A percentile compares a stretch with the other conserved stretches of the same genome.
These are phyloP conservation scores for Otis tarda DNA, from an alignment of 2,113 vertebrate genomes.

Conservation along the genomic window DNA sequence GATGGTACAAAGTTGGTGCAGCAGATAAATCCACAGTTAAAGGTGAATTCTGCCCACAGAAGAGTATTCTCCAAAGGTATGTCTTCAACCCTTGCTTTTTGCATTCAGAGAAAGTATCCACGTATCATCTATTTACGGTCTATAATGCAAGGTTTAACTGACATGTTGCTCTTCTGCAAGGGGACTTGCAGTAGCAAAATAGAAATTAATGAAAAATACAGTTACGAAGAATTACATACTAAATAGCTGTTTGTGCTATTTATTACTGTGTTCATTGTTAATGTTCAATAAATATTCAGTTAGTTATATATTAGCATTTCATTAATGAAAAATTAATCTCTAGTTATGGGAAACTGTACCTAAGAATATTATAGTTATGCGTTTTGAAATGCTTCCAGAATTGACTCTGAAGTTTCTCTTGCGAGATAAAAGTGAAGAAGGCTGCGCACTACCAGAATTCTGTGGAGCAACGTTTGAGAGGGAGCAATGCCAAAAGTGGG, in stretches of 20 bases:
- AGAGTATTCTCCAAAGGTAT: neutral
- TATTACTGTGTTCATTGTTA: neutral
- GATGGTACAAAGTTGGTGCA: neutral
- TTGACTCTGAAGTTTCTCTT: neutral
- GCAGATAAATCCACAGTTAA: neutral
- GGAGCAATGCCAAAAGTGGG: neutral
- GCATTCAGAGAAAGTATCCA: neutral
- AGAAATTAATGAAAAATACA: neutral
- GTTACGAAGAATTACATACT: neutral
- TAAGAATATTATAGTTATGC: neutral
- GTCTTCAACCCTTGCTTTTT: neutral
- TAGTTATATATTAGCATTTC: conserved; percentile 17
- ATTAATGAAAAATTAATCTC: neutral
- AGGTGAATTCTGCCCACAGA: neutral
- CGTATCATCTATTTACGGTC: neutral
- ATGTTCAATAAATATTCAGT: neutral
- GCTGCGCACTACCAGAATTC: neutral
- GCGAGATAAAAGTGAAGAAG: neutral
- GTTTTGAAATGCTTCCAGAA: neutral
- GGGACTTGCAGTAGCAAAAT: neutral
- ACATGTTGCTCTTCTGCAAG: neutral
- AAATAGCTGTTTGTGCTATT: neutral
- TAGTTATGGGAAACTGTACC: neutral
- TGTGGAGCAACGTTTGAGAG: neutral
- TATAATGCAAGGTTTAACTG: neutral